Conservation (phyloP, 2,888 invertebrate species). For the Lithophane socia region DNA sequence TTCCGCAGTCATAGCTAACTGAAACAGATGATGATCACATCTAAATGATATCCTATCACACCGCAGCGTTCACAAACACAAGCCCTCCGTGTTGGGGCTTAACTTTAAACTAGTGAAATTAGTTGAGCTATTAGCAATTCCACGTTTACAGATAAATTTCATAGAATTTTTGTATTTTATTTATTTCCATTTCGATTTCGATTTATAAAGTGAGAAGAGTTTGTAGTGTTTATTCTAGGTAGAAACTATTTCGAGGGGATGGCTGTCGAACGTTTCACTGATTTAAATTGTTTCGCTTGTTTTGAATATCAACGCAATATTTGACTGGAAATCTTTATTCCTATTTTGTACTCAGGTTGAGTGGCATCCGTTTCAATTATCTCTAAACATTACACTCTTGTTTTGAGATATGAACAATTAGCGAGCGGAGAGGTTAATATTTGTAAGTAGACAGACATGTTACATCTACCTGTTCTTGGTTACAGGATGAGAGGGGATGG, state of each 20-base stretch:
- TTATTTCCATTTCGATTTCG: not conserved
- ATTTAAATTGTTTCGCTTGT: not conserved
- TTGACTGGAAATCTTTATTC: too few relatives aligned
- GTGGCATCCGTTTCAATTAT: not conserved
- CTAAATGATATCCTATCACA: constrained; percentile 57
- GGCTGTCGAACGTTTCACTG: not conserved
- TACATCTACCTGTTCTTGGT: not conserved
- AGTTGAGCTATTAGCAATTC: constrained; percentile 58
- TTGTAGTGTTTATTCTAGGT: not conserved
- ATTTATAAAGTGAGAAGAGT: not conserved
- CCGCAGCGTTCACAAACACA: not conserved
- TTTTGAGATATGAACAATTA: not conserved
- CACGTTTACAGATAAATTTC: constrained; percentile 8
- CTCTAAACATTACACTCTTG: not conserved
- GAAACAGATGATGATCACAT: constrained; percentile 48
- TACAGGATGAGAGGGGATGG: not conserved
- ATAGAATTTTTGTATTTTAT: not conserved
- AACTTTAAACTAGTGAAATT: constrained; percentile 78
- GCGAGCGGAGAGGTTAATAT: not conserved
- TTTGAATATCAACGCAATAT: not conserved
- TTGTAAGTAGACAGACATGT: not conserved
- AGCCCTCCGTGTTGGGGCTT: constrained; percentile 62
- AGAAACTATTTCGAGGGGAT: not conserved
- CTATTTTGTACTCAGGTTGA: not conserved
- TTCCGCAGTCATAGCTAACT: not conserved